These are phyloP conservation scores for Temnothorax ravouxi DNA, from an alignment of 2,888 invertebrate species.

Conservation along the genomic window DNA sequence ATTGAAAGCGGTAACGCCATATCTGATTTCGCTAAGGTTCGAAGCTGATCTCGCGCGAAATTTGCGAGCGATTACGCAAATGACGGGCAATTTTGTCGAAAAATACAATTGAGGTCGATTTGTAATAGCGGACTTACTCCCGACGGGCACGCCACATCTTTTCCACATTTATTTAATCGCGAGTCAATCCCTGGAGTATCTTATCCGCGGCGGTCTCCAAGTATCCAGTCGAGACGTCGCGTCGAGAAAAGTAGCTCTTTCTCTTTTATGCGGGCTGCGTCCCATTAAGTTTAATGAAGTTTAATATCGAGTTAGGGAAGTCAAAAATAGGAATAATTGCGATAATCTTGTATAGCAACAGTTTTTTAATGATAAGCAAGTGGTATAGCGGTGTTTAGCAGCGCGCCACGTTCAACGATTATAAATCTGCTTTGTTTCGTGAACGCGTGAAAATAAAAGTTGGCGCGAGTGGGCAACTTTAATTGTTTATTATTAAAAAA, in stretches of 20 bases:
- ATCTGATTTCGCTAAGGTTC: slow-evolving; percentile 2
- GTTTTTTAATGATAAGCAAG: not conserved
- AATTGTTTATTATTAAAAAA: slow-evolving; percentile 8
- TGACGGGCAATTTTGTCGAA: not conserved
- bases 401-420: not conserved
- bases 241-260: not conserved
- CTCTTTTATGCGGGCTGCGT: not conserved
- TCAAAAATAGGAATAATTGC: not conserved
- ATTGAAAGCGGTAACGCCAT: not conserved
- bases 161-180: not conserved
- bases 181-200: slow-evolving; percentile 1
- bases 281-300: slow-evolving; percentile 3
- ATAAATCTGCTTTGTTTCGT: not conserved
- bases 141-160: not conserved
- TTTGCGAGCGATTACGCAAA: not conserved
- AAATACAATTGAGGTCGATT: not conserved
- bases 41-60: not conserved
- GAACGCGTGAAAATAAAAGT: not conserved
- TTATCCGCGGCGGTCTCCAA: not conserved
- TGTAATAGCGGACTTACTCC: not conserved
- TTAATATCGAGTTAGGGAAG: not conserved
- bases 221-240: not conserved
- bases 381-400: not conserved
- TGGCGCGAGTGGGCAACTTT: not conserved
- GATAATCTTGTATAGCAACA: not conserved